Percentiles rank a stretch among this genome's conserved stretches.
phyloP scores from a whole-genome alignment of 2,888 invertebrate species.

The Antitype chi region DNA sequence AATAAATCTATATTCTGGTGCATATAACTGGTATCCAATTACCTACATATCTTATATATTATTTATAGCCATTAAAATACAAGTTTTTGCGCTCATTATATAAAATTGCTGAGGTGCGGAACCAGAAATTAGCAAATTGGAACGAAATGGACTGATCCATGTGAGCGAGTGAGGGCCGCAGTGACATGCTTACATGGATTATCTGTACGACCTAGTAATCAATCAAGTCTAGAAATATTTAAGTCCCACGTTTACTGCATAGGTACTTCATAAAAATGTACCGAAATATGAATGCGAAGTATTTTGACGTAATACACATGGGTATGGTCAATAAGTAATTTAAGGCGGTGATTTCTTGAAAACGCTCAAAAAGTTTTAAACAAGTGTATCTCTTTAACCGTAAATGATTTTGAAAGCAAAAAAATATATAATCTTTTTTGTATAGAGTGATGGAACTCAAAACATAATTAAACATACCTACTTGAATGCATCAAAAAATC shows the following conservation, averaged over 20 bases:
- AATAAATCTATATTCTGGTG: conserved; percentile 48
- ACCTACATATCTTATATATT: conserved; percentile 36
- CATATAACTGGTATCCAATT: conserved; percentile 45
- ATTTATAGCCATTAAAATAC: conserved; percentile 50
- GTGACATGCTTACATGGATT: conserved; percentile 21
- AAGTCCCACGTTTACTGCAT: conserved; percentile 19
- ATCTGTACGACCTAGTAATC: conserved; percentile 14
- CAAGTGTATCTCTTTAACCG: too few relatives aligned
- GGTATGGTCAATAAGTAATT: conserved; percentile 24
- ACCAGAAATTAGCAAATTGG: conserved; percentile 82
- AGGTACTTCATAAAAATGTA: conserved; percentile 38
- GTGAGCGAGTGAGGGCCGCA: conserved; percentile 54
- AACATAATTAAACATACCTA: too few relatives aligned
- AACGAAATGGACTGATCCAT: conserved; percentile 74
- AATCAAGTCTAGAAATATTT: conserved; percentile 36
- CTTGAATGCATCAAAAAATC: too few relatives aligned
- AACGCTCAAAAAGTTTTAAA: too few relatives aligned
- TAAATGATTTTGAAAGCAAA: too few relatives aligned
- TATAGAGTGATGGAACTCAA: too few relatives aligned
- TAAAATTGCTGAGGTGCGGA: conserved; percentile 75
- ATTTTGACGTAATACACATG: conserved; percentile 34
- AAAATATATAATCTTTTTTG: too few relatives aligned
- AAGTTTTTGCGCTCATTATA: conserved; percentile 66
- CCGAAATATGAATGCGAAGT: conserved; percentile 20
- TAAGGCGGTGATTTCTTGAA: too few relatives aligned